Percentiles rank a stretch among this genome's conserved stretches.
Conservation (phyloP, 2,797 vertebrate species). For the Alfaro cultratus region DNA sequence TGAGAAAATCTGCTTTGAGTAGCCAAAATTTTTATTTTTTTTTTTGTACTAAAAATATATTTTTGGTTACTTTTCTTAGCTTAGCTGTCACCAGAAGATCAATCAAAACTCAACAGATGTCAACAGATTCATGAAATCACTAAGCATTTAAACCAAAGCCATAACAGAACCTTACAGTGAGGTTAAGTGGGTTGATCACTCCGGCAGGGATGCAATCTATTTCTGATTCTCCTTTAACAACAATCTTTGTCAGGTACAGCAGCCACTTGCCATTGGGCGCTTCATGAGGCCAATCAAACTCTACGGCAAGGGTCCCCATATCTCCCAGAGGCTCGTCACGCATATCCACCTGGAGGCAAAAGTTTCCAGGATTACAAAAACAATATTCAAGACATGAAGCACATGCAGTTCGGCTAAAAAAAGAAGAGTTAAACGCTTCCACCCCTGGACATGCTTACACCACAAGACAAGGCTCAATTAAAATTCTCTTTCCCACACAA, state of each 20-base stretch:
- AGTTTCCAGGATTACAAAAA: conserved; percentile 5
- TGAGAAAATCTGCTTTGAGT: background rate
- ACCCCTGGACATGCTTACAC: conserved; percentile 43
- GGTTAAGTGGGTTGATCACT: conserved; percentile 87
- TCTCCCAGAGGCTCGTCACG: conserved; percentile 77
- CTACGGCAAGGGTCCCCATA: conserved; percentile 86
- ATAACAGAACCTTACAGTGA: conserved; percentile 83
- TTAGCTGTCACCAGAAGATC: background rate
- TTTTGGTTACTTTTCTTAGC: too few relatives aligned
- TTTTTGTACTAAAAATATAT: too few relatives aligned
- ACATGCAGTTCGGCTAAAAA: conserved; percentile 12
- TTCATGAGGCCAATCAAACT: conserved; percentile 92
- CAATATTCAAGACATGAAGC: conserved; percentile 21
- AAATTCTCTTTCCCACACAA: conserved; percentile 41
- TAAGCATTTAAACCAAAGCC: background rate
- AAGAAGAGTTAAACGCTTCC: conserved; percentile 29
- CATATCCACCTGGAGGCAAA: conserved; percentile 77
- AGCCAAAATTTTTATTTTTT: background rate
- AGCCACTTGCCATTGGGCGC: conserved; percentile 94
- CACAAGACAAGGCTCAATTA: conserved; percentile 61
- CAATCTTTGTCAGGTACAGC: conserved; percentile 91
- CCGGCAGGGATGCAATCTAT: conserved; percentile 83
- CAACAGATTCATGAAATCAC: background rate
- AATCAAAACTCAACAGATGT: background rate
- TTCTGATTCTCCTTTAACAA: conserved; percentile 72